Evolutionary conservation across 2,888 invertebrate genomes (phyloP).

Genomic region (Stenurella melanura): DNA sequence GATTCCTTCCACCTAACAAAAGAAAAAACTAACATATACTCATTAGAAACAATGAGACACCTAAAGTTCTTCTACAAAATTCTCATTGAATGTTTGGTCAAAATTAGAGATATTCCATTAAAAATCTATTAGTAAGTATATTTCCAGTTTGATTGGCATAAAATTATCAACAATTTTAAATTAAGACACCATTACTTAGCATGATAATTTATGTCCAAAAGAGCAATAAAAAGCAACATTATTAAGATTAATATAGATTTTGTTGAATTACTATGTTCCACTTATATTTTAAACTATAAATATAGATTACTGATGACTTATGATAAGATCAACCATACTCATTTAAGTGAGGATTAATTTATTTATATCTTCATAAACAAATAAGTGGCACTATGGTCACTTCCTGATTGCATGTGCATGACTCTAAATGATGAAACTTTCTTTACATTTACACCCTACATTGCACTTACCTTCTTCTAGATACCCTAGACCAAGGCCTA

Average conservation of each 20-base stretch:
- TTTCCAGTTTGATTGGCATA: too few relatives aligned
- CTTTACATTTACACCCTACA: constrained; percentile 25
- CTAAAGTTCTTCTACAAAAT: too few relatives aligned
- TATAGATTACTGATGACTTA: constrained; percentile 36
- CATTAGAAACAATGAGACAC: neutral
- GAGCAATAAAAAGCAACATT: neutral
- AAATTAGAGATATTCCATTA: too few relatives aligned
- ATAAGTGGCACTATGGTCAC: constrained; percentile 31
- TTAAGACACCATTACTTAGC: too few relatives aligned
- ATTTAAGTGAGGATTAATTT: constrained; percentile 11
- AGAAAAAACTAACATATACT: neutral
- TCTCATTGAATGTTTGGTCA: too few relatives aligned
- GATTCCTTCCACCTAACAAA: constrained; percentile 80
- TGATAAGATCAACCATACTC: constrained; percentile 17
- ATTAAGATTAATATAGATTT: neutral
- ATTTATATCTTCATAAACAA: constrained; percentile 18
- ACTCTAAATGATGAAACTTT: constrained; percentile 33
- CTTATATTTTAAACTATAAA: constrained; percentile 2
- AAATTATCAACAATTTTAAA: too few relatives aligned
- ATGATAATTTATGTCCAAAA: neutral
- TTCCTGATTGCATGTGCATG: constrained; percentile 34
- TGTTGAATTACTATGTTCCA: neutral
- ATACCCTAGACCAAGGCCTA: constrained; percentile 81
- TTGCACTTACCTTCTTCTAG: constrained; percentile 78
- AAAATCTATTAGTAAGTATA: too few relatives aligned